These are phyloP conservation scores for Petromus typicus DNA, from an alignment of 2,113 vertebrate genomes.

Conservation along the genomic window DNA sequence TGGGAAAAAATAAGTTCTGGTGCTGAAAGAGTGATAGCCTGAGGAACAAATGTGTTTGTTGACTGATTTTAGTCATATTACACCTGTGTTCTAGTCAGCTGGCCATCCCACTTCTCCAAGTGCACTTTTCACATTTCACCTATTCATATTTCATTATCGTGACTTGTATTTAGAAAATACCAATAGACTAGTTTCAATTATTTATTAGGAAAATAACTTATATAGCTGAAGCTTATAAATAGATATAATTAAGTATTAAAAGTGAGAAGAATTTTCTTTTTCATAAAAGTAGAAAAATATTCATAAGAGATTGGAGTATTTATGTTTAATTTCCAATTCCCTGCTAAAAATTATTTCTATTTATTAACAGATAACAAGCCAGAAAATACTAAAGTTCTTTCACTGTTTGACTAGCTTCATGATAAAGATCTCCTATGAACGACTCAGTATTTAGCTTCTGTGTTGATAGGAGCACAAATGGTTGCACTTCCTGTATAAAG, in stretches of 20 bases:
- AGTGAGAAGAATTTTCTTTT: no score
- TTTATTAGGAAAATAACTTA: conserved; percentile 45
- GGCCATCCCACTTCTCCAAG: background rate
- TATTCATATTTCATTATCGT: conserved; percentile 39
- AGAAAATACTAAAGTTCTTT: background rate
- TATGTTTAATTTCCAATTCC: background rate
- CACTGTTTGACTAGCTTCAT: conserved; percentile 18
- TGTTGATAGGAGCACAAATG: background rate
- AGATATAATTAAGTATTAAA: conserved; percentile 15
- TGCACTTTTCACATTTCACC: background rate
- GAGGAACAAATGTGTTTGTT: background rate
- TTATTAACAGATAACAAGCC: background rate
- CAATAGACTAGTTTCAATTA: conserved; percentile 42
- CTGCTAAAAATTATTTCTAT: background rate
- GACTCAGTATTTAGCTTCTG: background rate
- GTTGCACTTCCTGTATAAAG: background rate
- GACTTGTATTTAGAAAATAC: conserved; percentile 27
- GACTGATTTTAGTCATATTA: conserved; percentile 38
- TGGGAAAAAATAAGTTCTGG: background rate
- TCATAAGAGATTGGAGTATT: background rate
- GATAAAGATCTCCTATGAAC: background rate
- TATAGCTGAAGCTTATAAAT: background rate
- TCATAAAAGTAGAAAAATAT: background rate
- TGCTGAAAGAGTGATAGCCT: background rate
- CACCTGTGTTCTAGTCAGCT: background rate